phyloP scores from a whole-genome alignment of 1,140 invertebrate species.

The Brachionus rotundiformis region DNA sequence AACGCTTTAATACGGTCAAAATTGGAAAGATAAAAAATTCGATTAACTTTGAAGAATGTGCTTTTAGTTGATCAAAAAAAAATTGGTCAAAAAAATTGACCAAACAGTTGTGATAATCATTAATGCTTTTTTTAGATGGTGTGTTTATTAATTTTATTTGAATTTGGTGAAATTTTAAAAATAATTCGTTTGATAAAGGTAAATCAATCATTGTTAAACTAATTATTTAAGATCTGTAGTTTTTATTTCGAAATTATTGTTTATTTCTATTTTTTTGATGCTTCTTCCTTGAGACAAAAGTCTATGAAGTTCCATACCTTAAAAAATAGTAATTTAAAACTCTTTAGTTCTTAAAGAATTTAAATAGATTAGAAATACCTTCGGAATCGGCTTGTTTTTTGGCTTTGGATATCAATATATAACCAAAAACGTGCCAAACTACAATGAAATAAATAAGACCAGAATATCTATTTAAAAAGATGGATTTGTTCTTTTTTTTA shows the following conservation, averaged over 20 bases:
- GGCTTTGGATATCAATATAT: constrained; percentile 19
- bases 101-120: neutral
- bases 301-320: neutral
- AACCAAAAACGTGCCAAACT: constrained; percentile 44
- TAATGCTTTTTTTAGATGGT: constrained; percentile 10
- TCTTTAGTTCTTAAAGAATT: neutral
- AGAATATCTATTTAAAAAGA: constrained; percentile 39
- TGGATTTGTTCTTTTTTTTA: constrained; percentile 29
- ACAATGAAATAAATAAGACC: constrained; percentile 46
- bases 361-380: too few species aligned
- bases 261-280: constrained; percentile 46
- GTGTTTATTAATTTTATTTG: constrained; percentile 29
- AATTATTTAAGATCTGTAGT: neutral
- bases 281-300: neutral
- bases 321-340: neutral
- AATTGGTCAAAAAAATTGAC: neutral
- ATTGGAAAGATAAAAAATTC: constrained; percentile 27
- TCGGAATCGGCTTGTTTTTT: constrained; percentile 35
- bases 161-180: constrained; percentile 45
- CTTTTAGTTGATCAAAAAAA: neutral
- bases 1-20: constrained; percentile 12
- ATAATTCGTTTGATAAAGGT: constrained; percentile 22
- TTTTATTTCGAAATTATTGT: constrained; percentile 19
- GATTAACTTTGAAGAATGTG: neutral
- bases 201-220: neutral